Conservation (phyloP, 1,140 invertebrate genomes). For the Lepidurus couesii region DNA sequence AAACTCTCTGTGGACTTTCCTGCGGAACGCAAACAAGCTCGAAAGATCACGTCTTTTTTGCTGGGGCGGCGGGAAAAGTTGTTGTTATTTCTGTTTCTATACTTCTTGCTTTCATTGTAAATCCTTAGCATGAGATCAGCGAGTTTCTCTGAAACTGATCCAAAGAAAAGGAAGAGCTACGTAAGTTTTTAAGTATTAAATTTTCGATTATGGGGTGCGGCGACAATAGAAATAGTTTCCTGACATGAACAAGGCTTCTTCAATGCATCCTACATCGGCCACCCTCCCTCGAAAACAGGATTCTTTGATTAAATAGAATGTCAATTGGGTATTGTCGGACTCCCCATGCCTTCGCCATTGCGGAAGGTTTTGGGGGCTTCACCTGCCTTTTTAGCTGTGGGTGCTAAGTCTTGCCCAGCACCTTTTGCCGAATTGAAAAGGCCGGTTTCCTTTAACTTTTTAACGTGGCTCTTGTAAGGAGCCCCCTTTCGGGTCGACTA, state of each 20-base stretch:
- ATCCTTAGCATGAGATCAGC: too few relatives aligned
- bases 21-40: too few relatives aligned
- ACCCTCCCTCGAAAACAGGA: background rate
- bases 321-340: background rate
- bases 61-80: too few relatives aligned
- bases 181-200: background rate
- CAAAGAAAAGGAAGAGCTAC: background rate
- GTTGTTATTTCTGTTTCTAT: too few relatives aligned
- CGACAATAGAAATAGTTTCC: background rate
- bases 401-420: background rate
- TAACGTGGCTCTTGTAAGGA: background rate
- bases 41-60: too few relatives aligned
- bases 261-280: background rate
- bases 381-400: slow-evolving; percentile 21
- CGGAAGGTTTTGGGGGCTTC: background rate
- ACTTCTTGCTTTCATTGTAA: too few relatives aligned
- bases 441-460: background rate
- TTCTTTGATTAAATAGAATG: background rate
- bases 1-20: background rate
- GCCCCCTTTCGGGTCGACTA: background rate
- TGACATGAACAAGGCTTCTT: slow-evolving; percentile 1
- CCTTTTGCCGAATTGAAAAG: slow-evolving; percentile 13
- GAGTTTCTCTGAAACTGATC: too few relatives aligned
- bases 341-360: background rate
- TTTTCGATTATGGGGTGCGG: background rate